Conservation (phyloP, 2,113 vertebrate genomes). For the Benitochromis conjunctus region DNA sequence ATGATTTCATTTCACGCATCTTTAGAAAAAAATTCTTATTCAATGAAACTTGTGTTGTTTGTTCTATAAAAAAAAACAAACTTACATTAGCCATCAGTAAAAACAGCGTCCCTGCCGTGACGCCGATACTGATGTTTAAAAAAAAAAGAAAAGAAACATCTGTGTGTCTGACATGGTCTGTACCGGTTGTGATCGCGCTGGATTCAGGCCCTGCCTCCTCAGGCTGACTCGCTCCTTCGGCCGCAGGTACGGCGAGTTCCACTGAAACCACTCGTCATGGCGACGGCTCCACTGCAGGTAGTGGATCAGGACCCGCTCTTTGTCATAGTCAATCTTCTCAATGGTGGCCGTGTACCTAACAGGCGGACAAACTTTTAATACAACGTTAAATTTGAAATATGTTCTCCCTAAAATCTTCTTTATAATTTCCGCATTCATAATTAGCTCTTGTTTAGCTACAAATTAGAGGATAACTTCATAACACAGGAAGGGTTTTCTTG, state of each 20-base stretch:
- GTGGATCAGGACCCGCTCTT: conserved; percentile 90
- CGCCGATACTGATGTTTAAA: rapidly evolving
- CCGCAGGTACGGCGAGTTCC: conserved; percentile 89
- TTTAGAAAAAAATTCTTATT: no score
- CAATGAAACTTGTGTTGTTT: no score
- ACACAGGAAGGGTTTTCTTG: rapidly evolving
- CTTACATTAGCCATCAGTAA: no score
- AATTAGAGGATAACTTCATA: neutral
- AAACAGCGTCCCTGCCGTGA: neutral
- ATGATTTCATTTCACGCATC: no score
- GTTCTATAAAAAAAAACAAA: no score
- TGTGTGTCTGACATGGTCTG: conserved; percentile 1
- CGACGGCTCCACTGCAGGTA: conserved; percentile 96
- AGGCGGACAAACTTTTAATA: neutral
- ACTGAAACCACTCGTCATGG: conserved; percentile 96
- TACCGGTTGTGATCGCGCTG: conserved; percentile 16
- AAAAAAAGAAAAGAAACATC: neutral
- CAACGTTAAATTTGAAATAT: neutral
- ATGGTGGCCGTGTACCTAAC: conserved; percentile 92
- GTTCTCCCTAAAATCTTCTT: neutral
- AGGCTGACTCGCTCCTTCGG: conserved; percentile 92
- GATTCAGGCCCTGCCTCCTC: conserved; percentile 80
- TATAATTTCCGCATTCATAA: neutral
- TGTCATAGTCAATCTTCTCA: conserved; percentile 93
- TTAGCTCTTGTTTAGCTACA: neutral